Percentiles rank a stretch among this genome's conserved stretches.
Evolutionary conservation across 2,888 invertebrate species (phyloP).

Genomic region (Ecliptopera silaceata): DNA sequence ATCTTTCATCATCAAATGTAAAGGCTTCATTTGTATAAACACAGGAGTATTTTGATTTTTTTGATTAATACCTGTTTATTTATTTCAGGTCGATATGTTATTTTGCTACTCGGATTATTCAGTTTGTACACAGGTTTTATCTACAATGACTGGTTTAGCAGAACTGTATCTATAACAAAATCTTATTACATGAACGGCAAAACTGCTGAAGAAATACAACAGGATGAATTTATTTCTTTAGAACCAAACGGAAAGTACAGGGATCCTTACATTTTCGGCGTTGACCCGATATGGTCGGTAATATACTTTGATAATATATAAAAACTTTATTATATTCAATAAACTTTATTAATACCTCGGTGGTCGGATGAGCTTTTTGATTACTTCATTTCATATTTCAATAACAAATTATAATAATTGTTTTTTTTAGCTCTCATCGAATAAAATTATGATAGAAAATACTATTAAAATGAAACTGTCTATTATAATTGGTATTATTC

Average conservation of each 20-base stretch:
- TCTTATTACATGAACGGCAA: slow-evolving; percentile 88
- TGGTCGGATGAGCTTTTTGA: no score
- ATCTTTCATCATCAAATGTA: no score
- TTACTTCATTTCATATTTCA: no score
- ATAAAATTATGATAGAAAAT: slow-evolving; percentile 95
- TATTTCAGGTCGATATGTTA: slow-evolving; percentile 93
- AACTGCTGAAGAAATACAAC: background rate
- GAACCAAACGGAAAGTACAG: slow-evolving; percentile 83
- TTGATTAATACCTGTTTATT: slow-evolving; percentile 1
- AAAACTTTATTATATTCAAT: background rate
- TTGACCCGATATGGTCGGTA: slow-evolving; percentile 89
- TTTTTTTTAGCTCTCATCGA: slow-evolving; percentile 79
- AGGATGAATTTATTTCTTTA: slow-evolving; percentile 66
- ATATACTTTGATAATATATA: slow-evolving; percentile 11
- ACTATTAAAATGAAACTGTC: slow-evolving; percentile 98
- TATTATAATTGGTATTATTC: slow-evolving; percentile 94
- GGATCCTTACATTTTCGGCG: slow-evolving; percentile 90
- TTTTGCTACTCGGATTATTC: slow-evolving; percentile 96
- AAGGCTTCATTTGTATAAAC: no score
- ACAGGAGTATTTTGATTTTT: no score
- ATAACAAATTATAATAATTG: background rate
- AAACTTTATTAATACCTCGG: no score
- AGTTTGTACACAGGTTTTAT: slow-evolving; percentile 98
- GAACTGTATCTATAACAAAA: slow-evolving; percentile 89
- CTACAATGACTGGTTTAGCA: slow-evolving; percentile 98